Percentiles rank a stretch among this genome's conserved stretches.
Conservation (phyloP, 2,888 invertebrate genomes). For the Automeris io region DNA sequence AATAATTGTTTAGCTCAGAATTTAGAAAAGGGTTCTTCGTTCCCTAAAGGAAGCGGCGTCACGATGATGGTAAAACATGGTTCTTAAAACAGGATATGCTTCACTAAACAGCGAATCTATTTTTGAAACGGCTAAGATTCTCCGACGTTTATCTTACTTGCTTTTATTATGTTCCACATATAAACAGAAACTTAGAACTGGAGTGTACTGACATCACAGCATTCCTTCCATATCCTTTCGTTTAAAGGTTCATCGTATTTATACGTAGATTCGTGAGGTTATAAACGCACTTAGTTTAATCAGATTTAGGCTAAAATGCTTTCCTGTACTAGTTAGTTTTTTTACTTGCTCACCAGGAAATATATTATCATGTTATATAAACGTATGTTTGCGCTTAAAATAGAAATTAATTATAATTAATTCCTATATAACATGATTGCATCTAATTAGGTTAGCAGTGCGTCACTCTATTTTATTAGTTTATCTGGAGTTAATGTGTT, state of each 20-base stretch:
- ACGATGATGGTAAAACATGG: not conserved
- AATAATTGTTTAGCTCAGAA: no score
- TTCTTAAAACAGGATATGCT: slow-evolving; percentile 8
- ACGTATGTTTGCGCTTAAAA: no score
- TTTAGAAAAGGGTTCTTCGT: no score
- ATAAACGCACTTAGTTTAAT: no score
- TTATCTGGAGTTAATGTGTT: not conserved
- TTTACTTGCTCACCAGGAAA: no score
- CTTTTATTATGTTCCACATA: slow-evolving; percentile 2
- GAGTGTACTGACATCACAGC: not conserved
- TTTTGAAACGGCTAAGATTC: slow-evolving; percentile 14
- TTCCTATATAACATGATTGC: no score
- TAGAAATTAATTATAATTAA: no score
- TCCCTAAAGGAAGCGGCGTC: not conserved
- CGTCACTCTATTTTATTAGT: not conserved
- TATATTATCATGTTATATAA: no score
- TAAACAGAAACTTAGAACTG: slow-evolving; percentile 1
- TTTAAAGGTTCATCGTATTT: not conserved
- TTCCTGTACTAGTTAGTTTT: no score
- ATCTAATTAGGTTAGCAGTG: not conserved
- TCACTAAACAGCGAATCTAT: slow-evolving; percentile 24
- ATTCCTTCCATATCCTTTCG: not conserved
- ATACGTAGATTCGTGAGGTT: not conserved
- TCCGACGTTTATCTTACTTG: slow-evolving; percentile 2
- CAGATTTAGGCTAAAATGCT: no score